Conservation (phyloP, 2,113 vertebrate genomes). For the Oxygymnocypris stewartii region DNA sequence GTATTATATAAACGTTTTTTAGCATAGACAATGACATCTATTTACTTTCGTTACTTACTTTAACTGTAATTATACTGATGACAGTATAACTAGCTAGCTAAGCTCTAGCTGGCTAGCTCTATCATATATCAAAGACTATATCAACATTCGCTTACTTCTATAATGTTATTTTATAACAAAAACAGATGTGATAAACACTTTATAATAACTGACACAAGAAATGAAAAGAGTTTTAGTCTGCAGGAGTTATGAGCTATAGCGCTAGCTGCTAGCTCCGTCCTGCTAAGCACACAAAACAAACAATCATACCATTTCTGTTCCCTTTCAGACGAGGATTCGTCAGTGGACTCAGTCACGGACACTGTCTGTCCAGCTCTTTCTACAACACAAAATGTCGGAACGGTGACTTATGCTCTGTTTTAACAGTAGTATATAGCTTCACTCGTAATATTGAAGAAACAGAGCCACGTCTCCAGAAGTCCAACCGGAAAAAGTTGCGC, state of each 20-base stretch:
- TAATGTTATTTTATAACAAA: background rate
- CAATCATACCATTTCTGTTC: conserved; percentile 45
- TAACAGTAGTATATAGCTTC: background rate
- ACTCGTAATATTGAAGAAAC: conserved; percentile 8
- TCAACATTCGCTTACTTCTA: background rate
- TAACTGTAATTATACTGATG: background rate
- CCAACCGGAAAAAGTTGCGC: conserved; percentile 55
- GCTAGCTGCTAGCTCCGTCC: conserved; percentile 16
- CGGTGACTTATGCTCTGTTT: background rate
- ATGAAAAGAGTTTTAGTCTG: background rate
- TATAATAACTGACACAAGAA: background rate
- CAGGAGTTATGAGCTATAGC: background rate
- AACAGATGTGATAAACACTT: background rate
- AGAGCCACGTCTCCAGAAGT: conserved; percentile 56
- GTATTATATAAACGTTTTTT: background rate
- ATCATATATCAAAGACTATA: background rate
- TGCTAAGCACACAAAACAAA: conserved; percentile 22
- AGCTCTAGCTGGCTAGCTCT: conserved; percentile 2
- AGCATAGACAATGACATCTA: background rate
- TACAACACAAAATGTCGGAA: background rate
- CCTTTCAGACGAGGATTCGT: background rate
- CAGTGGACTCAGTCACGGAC: conserved; percentile 14
- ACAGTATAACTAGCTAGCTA: conserved; percentile 4
- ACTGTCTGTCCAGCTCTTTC: background rate
- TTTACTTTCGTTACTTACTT: background rate